A percentile compares a stretch with the other conserved stretches of the same genome.
Conservation (phyloP, 2,797 vertebrate species). For the Forpus xanthops region DNA sequence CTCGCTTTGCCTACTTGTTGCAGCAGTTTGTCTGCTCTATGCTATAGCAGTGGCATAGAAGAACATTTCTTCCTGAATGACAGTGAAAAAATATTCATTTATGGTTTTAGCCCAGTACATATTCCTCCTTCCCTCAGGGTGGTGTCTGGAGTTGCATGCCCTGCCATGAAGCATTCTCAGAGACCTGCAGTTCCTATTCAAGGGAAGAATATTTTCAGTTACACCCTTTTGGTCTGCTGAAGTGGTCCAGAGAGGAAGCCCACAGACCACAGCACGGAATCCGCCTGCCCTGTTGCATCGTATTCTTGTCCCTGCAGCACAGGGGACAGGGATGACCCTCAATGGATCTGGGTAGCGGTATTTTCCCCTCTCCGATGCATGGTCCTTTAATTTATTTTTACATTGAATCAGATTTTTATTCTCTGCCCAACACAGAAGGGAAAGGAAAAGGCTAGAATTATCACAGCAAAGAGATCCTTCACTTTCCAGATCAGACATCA, state of each 20-base stretch:
- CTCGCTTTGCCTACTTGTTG: fast-evolving
- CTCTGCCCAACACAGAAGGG: not conserved
- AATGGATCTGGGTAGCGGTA: not conserved
- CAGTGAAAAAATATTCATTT: not conserved
- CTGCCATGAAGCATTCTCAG: fast-evolving
- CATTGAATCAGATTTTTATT: not conserved
- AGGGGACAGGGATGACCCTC: too few relatives aligned
- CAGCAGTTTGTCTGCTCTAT: fast-evolving
- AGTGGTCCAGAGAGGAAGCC: too few relatives aligned
- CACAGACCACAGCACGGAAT: not conserved
- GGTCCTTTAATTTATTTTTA: not conserved
- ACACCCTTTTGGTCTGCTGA: fast-evolving
- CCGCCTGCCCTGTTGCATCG: fast-evolving
- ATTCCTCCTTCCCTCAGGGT: fast-evolving
- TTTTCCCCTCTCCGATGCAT: not conserved
- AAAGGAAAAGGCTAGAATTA: conserved; percentile 7
- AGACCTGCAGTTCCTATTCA: not conserved
- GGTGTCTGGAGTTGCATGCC: not conserved
- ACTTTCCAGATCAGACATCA: conserved; percentile 50
- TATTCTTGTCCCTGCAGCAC: not conserved
- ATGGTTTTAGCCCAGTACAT: not conserved
- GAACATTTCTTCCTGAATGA: fast-evolving
- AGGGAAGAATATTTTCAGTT: not conserved
- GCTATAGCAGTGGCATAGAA: fast-evolving
- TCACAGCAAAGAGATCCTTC: not conserved